Base-by-base conservation (phyloP, 1,140 invertebrate species). In the Frieseomelitta varia region DNA sequence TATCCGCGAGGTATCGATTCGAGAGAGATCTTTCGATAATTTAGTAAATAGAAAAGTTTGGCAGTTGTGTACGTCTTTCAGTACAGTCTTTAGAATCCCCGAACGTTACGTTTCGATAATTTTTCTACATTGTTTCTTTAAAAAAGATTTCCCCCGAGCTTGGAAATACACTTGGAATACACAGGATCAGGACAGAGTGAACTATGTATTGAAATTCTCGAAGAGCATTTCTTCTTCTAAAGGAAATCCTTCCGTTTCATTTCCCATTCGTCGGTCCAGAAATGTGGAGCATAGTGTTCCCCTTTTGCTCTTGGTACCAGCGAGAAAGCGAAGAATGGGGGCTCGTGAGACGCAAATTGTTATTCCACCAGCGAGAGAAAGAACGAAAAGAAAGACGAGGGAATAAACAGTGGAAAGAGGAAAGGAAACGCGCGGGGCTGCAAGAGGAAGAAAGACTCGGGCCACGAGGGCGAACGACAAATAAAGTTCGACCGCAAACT, bases 401-500 rank as follows among this genome's bases (percentile, higher is more conserved):
- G 56, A 17, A 19, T 27, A 21, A 47, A 15, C 10, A 19, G 67
- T 30, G 47, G 87, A 58, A 88, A 63, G 76, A n/a, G 71, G 56
- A 34, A 14, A 51, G 34, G 61, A 75, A 76, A 68, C 27, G 34
- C 39, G 68, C 19, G 34, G 61, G 61, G 30, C 69, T 53, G 68
- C 53, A 24, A 76, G 68, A 51, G 79, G 73, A 75, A 68, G 67
- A 74, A 76, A 87, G 73, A 88, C 85, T 91, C 84, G 47, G 88
- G 88, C 88, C 91, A 91, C 86, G 87, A 88, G 90, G 90, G 85
- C 78, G 88, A 89, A 91, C 87, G 91, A 93, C 91, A 93, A 93
- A 93, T 92, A 93, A 93, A 92, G 86, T 93, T 92, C 86, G 88
- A 93, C 93, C 93, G 91, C 93, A 93, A 93, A 93, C 91, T 92